Evolutionary conservation across 2,113 vertebrate genomes (phyloP), one percentile per base, ranked within the genome.

Genomic region (Pituophis catenifer): DNA sequence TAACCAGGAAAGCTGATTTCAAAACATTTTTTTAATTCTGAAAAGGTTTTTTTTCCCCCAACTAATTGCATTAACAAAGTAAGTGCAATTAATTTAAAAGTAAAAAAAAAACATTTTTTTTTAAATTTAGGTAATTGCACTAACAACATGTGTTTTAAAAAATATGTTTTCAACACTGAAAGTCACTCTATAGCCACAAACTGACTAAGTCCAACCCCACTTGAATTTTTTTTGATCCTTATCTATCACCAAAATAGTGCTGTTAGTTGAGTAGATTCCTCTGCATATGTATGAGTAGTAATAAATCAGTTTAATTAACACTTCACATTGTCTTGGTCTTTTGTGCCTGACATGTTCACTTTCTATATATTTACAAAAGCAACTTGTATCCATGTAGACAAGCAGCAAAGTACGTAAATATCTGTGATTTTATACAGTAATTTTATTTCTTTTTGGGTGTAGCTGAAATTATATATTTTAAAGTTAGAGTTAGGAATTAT

Each of bases 291-390:
- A 65, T 65, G 62, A 65, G 29, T n/a, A n/a, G 11, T 65, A 13
- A 65, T 65, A 65, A 65, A 65, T 65, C 26, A 65, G 3, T 65
- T 65, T 65, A 65, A 65, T 65, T 65, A 29, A 65, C n/a, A 29
- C 3, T 65, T 65, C 26, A 65, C 1, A 26, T 65, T 65, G 26
- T 65, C 62, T 65, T 65, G 62, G 11, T 65, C 11, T 65, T 65
- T 65, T 65, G 62, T 65, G 3, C 3, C 62, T 65, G 62, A n/a
- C 62, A 65, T 65, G 3, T 62, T 95, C 44, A 92, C 11, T 93
- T 93, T 12, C 21, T 89, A 11, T 92, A 93, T 94, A 89, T 48
- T 92, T 48, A 94, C 38, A 94, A 5, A 90, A 0, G 21, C 24
- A 12, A 26, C 5, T 15, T 93, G 4, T 65, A 52, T 57, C 26